Conservation (phyloP, 2,113 vertebrate species). For the Arothron firmamentum region DNA sequence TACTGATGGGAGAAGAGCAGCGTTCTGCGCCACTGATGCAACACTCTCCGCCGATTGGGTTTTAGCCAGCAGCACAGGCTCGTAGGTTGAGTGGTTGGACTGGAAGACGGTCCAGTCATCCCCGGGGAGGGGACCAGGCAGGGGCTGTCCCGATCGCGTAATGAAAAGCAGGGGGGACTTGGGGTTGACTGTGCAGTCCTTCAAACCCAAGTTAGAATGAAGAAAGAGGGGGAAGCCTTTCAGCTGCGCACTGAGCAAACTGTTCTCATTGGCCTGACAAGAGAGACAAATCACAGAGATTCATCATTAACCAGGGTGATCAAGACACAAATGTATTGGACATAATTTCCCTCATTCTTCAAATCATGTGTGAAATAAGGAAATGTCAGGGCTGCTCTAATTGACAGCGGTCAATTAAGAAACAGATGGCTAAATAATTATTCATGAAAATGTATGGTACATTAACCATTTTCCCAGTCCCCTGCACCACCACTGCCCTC, state of each 20-base stretch:
- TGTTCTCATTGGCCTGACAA: conserved; percentile 94
- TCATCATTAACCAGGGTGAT: conserved; percentile 43
- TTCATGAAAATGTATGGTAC: conserved; percentile 31
- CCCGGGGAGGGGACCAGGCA: conserved; percentile 88
- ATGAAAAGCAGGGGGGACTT: conserved; percentile 93
- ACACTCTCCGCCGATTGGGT: conserved; percentile 89
- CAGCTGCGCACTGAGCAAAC: conserved; percentile 93
- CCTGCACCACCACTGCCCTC: too few relatives aligned
- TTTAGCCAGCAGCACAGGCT: conserved; percentile 91
- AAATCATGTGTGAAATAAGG: conserved; percentile 59
- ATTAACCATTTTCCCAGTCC: too few relatives aligned
- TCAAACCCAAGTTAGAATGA: conserved; percentile 93
- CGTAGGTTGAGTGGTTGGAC: conserved; percentile 96
- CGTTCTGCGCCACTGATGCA: conserved; percentile 81
- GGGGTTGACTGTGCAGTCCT: conserved; percentile 94
- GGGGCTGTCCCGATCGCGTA: conserved; percentile 86
- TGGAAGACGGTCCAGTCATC: conserved; percentile 98
- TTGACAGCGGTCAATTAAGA: conserved; percentile 49
- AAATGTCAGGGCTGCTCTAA: conserved; percentile 54
- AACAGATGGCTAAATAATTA: conserved; percentile 32
- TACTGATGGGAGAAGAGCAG: conserved; percentile 87
- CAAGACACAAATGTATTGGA: conserved; percentile 45
- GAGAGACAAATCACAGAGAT: conserved; percentile 41
- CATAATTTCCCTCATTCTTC: conserved; percentile 51
- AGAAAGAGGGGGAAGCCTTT: conserved; percentile 97